Conservation (phyloP, 2,888 invertebrate species). For the Cheilosia variabilis region DNA sequence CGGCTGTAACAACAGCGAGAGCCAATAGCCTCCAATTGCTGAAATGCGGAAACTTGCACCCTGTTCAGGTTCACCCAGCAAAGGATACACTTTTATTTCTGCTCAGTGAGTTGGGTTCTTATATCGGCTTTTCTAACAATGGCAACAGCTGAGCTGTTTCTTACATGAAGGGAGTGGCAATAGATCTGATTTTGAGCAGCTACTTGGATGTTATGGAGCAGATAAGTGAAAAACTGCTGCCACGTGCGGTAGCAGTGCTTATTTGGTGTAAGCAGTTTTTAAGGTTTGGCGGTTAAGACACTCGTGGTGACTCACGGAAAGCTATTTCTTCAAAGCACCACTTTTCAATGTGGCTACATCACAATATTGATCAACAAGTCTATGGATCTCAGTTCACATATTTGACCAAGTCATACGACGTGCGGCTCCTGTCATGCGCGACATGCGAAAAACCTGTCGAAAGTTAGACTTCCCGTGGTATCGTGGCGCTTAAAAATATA, state of each 20-base stretch:
- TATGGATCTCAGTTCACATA: too few species aligned
- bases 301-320: too few species aligned
- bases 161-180: neutral
- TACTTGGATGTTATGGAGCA: neutral
- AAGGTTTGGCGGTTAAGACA: too few species aligned
- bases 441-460: neutral
- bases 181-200: conserved; percentile 12
- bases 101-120: neutral
- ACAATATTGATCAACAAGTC: too few species aligned
- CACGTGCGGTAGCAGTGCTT: neutral
- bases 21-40: conserved; percentile 31
- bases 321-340: too few species aligned
- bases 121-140: conserved; percentile 13
- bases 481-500: too few species aligned
- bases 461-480: neutral
- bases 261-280: neutral
- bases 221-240: neutral
- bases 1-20: neutral
- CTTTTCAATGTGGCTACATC: too few species aligned
- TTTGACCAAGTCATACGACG: too few species aligned
- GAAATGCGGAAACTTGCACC: conserved; percentile 63
- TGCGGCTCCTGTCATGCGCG: neutral
- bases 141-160: conserved; percentile 12
- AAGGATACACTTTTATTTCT: conserved; percentile 15
- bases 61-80: conserved; percentile 18